Base-by-base conservation (phyloP, 2,888 invertebrate species). In the Agonopterix subpropinquella region DNA sequence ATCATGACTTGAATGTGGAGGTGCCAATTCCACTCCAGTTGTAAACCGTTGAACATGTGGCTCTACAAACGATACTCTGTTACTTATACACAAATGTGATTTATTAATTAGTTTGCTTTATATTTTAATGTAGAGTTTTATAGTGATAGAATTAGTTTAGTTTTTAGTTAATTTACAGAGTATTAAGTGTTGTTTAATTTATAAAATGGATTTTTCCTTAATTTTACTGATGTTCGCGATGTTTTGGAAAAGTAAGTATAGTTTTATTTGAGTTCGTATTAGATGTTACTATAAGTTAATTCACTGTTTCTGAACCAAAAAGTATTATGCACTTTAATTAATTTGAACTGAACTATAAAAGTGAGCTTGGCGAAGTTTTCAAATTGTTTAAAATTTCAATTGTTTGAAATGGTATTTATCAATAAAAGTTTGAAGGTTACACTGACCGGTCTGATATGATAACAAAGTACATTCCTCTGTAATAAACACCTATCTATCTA, bases 161-260 rank as follows among this genome's bases (percentile, higher is more conserved):
- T 48, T 41, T 39, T 45, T 39, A 36, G 11, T 46, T 44, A 11
- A 51, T 51, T 53, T 61, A 57, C 50, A 47, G 49, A 58, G 57
- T 56, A 62, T 59, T 55, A 61, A 69, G 69, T 70, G 62, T 56
- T 57, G 57, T 64, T 70, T 63, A 47, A 63, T 62, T 70, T 53
- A 67, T 62, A 80, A 68, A 60, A 87, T 86, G 86, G 78, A 82
- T 70, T 64, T 73, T 48, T 48, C 62, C 2, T 62, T 76, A 53
- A 66, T 71, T 48, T 64, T 83, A 44, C 59, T 84, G 58, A 69
- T 70, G 61, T 77, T 82, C 59, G 53, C 75, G 43, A 62, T 82
- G 67, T 71, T 77, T 55, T 79, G 73, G 71, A 79, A 78, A 71
- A 53, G 86, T 87, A 75, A 86, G 86, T 83, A 59, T 4, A 5